Base-by-base conservation (phyloP, 2,888 invertebrate genomes). In the Plagiodera versicolora region DNA sequence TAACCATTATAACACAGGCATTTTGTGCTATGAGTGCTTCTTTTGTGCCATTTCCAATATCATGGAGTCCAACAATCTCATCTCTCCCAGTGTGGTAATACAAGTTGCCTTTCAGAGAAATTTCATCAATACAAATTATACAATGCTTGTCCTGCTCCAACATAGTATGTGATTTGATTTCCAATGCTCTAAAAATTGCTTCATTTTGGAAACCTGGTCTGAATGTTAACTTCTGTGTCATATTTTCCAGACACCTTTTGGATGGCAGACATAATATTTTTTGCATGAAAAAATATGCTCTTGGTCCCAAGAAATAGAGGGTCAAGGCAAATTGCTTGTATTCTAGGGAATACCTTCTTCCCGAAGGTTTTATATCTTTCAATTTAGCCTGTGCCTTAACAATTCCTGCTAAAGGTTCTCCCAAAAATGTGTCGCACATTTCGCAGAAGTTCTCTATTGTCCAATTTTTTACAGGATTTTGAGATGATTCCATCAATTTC, bases 101-200 rank as follows among this genome's bases (percentile, higher is more conserved):
- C 30, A 60, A 16, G 30, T 60, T 60, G 6, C 6, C 2, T 44
- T 56, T 60, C 5, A 48, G 14, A n/a, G 60, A 18, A 39, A 56
- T 60, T 19, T 60, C 60, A 60, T 60, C 56, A 30, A 60, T 20
- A n/a, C 60, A 52, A 17, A 56, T 10, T 45, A 52, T 35, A 35
- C 56, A 60, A 60, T 60, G 59, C 45, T 49, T 59, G 14, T 59
- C 55, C 16, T 54, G 49, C 1, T 54, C 44, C 18, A 59, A 30
- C 49, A 49, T 54, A 5, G 54, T 28, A 1, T 1, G 9, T n/a
- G 14, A 2, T 24, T 54, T 50, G 32, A 54, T 57, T 45, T 58
- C 53, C 10, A 45, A 11, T 5, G 52, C 32, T 57, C 51, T 47
- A 28, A 56, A 62, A 20, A 58, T 28, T 47, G 28, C 18, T 32